phyloP scores from a whole-genome alignment of 2,888 invertebrate species.

The Malthinus flaveolus region DNA sequence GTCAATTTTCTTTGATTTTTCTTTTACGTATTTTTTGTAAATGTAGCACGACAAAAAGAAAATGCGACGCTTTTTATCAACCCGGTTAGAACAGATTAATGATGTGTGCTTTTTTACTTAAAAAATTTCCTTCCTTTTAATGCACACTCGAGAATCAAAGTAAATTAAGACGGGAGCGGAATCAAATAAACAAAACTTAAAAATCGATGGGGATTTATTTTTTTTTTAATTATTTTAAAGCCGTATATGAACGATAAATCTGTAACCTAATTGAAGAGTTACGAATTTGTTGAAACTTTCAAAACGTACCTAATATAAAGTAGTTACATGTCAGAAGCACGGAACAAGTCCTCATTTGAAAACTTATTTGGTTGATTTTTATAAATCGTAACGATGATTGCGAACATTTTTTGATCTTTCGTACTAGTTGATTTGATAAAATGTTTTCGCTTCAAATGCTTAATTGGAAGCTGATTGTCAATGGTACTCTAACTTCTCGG shows the following conservation, averaged over 20 bases:
- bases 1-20: constrained; percentile 17
- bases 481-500: constrained; percentile 34
- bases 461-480: constrained; percentile 45
- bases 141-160: background rate
- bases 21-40: constrained; percentile 7
- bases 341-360: constrained; percentile 45
- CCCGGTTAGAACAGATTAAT: constrained; percentile 42
- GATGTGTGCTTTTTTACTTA: constrained; percentile 41
- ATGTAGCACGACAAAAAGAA: constrained; percentile 14
- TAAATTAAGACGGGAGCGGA: no score
- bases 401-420: constrained; percentile 43
- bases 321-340: constrained; percentile 37
- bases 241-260: no score
- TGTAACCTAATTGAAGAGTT: background rate
- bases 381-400: constrained; percentile 45
- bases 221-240: no score
- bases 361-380: constrained; percentile 45
- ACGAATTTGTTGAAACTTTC: background rate
- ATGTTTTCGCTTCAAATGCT: constrained; percentile 42
- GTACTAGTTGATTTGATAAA: constrained; percentile 41
- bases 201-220: no score
- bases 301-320: background rate
- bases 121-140: constrained; percentile 33
- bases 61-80: constrained; percentile 24
- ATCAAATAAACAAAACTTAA: no score